Conservation (phyloP, 1,140 invertebrate genomes). For the Drosophila pandora region DNA sequence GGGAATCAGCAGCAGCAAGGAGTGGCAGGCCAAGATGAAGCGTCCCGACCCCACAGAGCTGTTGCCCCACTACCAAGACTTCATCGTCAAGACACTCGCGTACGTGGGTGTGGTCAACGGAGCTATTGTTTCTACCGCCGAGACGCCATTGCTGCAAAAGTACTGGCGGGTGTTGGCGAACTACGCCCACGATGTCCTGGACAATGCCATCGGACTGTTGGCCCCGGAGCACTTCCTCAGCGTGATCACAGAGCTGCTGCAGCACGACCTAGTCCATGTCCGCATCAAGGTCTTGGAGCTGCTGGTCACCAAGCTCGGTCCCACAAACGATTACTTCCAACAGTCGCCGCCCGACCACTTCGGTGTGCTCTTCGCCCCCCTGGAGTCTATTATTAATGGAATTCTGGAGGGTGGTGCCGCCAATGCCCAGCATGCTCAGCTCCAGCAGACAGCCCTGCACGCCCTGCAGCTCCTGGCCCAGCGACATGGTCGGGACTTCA, state of each 20-base stretch:
- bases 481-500: constrained; percentile 87
- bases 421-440: constrained; percentile 86
- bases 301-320: constrained; percentile 90
- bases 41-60: constrained; percentile 68
- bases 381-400: constrained; percentile 87
- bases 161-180: constrained; percentile 92
- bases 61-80: constrained; percentile 85
- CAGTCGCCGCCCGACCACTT: constrained; percentile 85
- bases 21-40: constrained; percentile 87
- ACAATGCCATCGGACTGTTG: constrained; percentile 90
- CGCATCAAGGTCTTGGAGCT: constrained; percentile 93
- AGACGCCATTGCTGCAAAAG: constrained; percentile 85
- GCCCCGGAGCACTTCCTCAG: constrained; percentile 90
- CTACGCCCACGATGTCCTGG: constrained; percentile 90
- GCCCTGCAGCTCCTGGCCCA: constrained; percentile 92
- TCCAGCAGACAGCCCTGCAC: constrained; percentile 92
- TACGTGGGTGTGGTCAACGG: constrained; percentile 88
- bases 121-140: constrained; percentile 79
- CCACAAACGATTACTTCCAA: constrained; percentile 86
- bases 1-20: constrained; percentile 86
- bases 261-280: constrained; percentile 88
- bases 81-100: constrained; percentile 88
- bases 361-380: constrained; percentile 85
- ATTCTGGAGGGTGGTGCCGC: constrained; percentile 84
- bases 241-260: constrained; percentile 89